These are phyloP conservation scores for Elachura formosa DNA, from an alignment of 2,113 vertebrate genomes.

Conservation along the genomic window DNA sequence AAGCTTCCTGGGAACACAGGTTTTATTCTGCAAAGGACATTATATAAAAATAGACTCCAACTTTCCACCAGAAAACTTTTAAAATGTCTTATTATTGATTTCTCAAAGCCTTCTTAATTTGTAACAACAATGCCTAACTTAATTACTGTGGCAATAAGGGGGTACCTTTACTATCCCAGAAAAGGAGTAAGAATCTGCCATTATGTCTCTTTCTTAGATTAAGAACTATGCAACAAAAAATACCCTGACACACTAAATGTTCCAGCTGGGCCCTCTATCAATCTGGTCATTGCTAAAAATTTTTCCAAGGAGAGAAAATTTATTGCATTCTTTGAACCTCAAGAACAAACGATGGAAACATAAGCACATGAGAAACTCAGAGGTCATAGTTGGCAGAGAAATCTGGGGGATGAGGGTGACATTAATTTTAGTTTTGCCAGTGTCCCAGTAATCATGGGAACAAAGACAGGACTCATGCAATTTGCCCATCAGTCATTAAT, in stretches of 20 bases:
- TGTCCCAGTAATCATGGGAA: not conserved
- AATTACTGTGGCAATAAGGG: not conserved
- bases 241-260: not conserved
- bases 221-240: not conserved
- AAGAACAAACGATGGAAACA: not conserved
- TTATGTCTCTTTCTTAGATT: not conserved
- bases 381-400: not conserved
- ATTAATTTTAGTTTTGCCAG: not conserved
- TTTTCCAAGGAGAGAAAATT: not conserved
- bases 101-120: not conserved
- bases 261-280: not conserved
- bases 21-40: not conserved
- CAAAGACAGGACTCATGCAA: not conserved
- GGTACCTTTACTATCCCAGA: not conserved
- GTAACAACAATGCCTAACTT: not conserved
- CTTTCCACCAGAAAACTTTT: not conserved
- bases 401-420: fast-evolving
- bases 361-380: not conserved
- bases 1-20: not conserved
- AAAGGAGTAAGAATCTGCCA: not conserved
- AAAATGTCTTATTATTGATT: not conserved
- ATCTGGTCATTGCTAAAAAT: not conserved
- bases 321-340: not conserved
- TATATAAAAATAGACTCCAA: not conserved
- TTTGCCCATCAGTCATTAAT: not conserved